Conservation (phyloP, 2,113 vertebrate genomes). For the Mirounga angustirostris region DNA sequence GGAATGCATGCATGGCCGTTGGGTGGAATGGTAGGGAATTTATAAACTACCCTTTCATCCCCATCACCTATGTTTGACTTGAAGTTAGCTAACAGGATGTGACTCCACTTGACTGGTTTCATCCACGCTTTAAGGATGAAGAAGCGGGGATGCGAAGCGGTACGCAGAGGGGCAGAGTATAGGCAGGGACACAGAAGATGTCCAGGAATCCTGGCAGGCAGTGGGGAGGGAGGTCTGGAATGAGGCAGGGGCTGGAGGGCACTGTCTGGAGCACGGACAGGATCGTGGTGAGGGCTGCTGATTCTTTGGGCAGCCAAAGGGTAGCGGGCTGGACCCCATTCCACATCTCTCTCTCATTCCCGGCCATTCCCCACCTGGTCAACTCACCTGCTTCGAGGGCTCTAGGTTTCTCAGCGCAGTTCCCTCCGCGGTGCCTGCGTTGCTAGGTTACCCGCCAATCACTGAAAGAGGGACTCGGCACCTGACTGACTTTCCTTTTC, state of each 20-base stretch:
- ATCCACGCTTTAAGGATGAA: not conserved
- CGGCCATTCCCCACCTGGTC: not conserved
- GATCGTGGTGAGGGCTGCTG: not conserved
- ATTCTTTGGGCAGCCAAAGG: not conserved
- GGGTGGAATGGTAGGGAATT: not conserved
- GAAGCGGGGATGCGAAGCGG: not conserved
- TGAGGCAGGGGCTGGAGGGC: not conserved
- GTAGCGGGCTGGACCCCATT: not conserved
- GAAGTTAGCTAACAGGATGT: not conserved
- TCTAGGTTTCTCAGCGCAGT: not conserved
- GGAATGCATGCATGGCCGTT: not conserved
- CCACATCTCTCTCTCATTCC: not conserved
- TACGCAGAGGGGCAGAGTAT: not conserved
- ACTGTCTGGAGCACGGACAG: not conserved
- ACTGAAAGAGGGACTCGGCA: conserved; percentile 49
- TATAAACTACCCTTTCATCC: not conserved
- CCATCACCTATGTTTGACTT: not conserved
- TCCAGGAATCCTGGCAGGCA: not conserved
- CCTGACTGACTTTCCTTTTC: conserved; percentile 64
- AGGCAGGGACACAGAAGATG: not conserved
- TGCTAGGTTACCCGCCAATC: conserved; percentile 77
- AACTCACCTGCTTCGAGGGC: conserved; percentile 56
- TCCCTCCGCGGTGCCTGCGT: not conserved
- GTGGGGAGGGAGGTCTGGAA: not conserved
- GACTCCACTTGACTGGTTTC: not conserved